These are phyloP conservation scores for Heptranchias perlo DNA, from an alignment of 2,113 vertebrate species.

Conservation along the genomic window DNA sequence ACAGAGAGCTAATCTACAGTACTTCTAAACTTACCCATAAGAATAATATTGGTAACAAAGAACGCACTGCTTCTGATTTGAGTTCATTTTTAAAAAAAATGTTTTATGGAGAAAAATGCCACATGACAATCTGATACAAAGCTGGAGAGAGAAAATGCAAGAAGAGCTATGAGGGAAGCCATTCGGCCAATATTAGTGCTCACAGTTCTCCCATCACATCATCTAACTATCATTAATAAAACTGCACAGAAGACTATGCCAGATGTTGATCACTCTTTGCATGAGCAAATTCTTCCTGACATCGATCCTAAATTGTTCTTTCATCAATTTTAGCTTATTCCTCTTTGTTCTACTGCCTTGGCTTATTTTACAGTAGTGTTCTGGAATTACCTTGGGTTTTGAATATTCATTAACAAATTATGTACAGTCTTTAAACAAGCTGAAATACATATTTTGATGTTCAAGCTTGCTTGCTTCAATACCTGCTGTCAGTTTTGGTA, in stretches of 20 bases:
- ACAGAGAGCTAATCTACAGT: too few relatives aligned
- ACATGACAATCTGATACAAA: background rate
- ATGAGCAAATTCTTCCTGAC: background rate
- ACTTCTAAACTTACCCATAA: too few relatives aligned
- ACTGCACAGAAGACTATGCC: background rate
- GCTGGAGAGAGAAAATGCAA: background rate
- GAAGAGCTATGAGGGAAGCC: background rate
- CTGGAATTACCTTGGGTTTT: background rate
- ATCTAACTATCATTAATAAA: background rate
- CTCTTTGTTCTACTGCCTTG: background rate
- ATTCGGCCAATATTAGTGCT: too few relatives aligned
- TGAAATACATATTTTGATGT: too few relatives aligned
- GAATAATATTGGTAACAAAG: too few relatives aligned
- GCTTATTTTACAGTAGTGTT: background rate
- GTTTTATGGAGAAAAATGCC: background rate
- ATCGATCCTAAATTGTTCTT: background rate
- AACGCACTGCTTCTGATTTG: background rate
- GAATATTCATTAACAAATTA: background rate
- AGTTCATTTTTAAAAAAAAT: background rate
- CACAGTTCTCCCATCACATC: background rate
- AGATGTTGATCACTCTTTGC: background rate
- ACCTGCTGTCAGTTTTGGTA: background rate
- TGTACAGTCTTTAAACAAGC: background rate
- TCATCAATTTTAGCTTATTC: background rate
- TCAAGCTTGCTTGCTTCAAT: too few relatives aligned